A percentile compares a stretch with the other conserved stretches of the same genome.
Conservation (phyloP, 2,797 vertebrate species). For the Hybognathus amarus region DNA sequence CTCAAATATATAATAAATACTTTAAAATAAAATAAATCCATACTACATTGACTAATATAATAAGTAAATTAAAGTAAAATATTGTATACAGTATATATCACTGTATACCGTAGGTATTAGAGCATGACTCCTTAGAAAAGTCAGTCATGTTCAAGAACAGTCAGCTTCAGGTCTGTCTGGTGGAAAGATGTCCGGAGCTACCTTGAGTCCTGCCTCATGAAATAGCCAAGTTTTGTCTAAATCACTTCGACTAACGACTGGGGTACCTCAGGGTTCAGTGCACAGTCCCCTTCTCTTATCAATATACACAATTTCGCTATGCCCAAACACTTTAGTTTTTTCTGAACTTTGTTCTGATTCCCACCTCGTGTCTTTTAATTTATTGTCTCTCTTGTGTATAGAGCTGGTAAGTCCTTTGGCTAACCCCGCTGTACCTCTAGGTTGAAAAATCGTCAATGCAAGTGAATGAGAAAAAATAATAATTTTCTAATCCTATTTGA, state of each 20-base stretch:
- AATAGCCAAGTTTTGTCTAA: background rate
- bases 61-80: conserved; percentile 1
- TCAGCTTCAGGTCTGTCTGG: background rate
- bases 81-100: too few relatives aligned
- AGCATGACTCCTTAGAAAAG: background rate
- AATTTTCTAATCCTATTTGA: too few relatives aligned
- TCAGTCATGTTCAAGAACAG: background rate
- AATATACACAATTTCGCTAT: background rate
- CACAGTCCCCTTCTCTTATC: background rate
- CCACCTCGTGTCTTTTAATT: background rate
- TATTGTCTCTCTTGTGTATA: background rate
- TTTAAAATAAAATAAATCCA: too few relatives aligned
- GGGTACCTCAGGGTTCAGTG: background rate
- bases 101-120: background rate
- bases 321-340: background rate
- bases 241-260: background rate
- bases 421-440: too few relatives aligned
- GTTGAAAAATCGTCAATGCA: too few relatives aligned
- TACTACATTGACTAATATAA: background rate
- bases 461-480: too few relatives aligned
- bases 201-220: background rate
- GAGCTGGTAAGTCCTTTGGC: too few relatives aligned
- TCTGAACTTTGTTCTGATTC: background rate
- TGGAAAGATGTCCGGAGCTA: background rate
- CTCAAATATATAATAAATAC: background rate